Percentiles rank a stretch among this genome's conserved stretches.
These are phyloP conservation scores for Musca vetustissima DNA, from an alignment of 1,140 invertebrate genomes.

Conservation along the genomic window DNA sequence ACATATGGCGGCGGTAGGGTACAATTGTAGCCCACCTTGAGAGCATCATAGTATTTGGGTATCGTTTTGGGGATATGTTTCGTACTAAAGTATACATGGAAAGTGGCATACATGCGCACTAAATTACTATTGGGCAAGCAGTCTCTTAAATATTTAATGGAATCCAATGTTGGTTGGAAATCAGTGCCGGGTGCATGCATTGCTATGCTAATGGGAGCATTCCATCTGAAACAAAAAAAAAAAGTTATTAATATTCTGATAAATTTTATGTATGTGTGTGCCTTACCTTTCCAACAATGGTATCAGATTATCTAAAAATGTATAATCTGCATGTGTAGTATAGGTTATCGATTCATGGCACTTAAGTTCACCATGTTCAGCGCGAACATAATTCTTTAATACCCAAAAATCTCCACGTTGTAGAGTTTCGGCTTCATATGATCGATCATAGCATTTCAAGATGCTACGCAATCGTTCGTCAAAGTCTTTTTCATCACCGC, in stretches of 20 bases:
- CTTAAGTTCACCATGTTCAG: slow-evolving; percentile 61
- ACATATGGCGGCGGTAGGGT: slow-evolving; percentile 68
- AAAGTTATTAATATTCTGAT: no score
- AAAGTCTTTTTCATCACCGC: slow-evolving; percentile 51
- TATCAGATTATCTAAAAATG: slow-evolving; percentile 86
- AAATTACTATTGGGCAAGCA: slow-evolving; percentile 65
- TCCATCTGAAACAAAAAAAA: slow-evolving; percentile 58
- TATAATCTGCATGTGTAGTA: slow-evolving; percentile 89
- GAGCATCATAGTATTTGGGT: slow-evolving; percentile 64
- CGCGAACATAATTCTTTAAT: slow-evolving; percentile 80
- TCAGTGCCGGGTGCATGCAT: slow-evolving; percentile 76
- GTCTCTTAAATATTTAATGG: slow-evolving; percentile 69
- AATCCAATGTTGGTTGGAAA: slow-evolving; percentile 65
- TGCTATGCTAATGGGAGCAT: slow-evolving; percentile 71
- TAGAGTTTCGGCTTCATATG: slow-evolving; percentile 63
- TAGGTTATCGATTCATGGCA: slow-evolving; percentile 88
- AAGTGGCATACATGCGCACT: slow-evolving; percentile 75
- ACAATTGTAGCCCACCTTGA: slow-evolving; percentile 70
- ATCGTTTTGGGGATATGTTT: slow-evolving; percentile 80
- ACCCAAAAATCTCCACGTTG: slow-evolving; percentile 89
- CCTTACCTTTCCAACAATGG: slow-evolving; percentile 72
- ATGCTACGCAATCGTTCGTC: slow-evolving; percentile 52
- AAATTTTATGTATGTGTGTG: background rate
- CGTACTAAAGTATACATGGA: slow-evolving; percentile 83
- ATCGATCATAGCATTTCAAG: slow-evolving; percentile 67